Evolutionary conservation across 2,113 vertebrate genomes (phyloP).

Genomic region (Micromys minutus): DNA sequence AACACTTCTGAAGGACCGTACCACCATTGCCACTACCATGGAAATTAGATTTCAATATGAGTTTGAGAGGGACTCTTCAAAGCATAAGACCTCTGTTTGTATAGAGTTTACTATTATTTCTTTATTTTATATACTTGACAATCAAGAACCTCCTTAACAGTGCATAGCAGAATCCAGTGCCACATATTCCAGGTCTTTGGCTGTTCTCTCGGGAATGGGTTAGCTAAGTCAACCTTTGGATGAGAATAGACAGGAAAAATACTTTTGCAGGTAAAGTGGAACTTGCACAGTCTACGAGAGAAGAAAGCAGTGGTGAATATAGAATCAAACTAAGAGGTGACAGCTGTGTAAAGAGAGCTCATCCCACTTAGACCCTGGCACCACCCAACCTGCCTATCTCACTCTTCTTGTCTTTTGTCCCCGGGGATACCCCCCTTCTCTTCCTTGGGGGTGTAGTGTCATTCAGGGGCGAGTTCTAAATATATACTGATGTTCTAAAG

Average conservation of each 20-base stretch:
- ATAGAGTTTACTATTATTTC: background rate
- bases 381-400: background rate
- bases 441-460: background rate
- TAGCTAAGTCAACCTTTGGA: background rate
- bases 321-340: background rate
- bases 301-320: background rate
- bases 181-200: background rate
- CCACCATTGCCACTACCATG: background rate
- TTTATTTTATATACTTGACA: slow-evolving; percentile 41
- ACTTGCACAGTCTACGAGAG: background rate
- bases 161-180: background rate
- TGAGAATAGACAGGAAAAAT: slow-evolving; percentile 7
- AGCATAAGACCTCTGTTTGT: background rate
- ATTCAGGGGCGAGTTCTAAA: background rate
- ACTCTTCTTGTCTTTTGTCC: background rate
- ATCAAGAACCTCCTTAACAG: background rate
- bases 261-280: slow-evolving; percentile 16
- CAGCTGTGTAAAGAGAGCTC: background rate
- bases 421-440: background rate
- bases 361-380: slow-evolving; percentile 26
- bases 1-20: background rate
- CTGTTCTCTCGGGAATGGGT: slow-evolving; percentile 15
- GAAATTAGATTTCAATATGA: background rate
- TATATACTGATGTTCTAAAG: background rate
- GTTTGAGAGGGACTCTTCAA: background rate